These are phyloP conservation scores for Adelphocoris suturalis DNA, from an alignment of 2,888 invertebrate genomes.

Conservation along the genomic window DNA sequence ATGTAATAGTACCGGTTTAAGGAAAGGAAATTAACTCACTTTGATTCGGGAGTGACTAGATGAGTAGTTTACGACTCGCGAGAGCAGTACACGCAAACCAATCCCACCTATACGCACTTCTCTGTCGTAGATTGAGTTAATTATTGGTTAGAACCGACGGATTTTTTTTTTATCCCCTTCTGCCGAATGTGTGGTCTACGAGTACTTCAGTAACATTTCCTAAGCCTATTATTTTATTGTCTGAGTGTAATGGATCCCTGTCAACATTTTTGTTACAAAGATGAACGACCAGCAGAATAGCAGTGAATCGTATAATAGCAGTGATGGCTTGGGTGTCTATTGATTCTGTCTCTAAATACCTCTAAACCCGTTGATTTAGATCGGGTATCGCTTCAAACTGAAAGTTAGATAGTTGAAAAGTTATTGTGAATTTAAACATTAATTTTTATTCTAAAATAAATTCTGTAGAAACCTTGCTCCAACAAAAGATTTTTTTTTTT, in stretches of 20 bases:
- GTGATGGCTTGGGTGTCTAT: no score
- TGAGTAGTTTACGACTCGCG: not conserved
- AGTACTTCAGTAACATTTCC: constrained; percentile 1
- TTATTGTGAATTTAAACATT: no score
- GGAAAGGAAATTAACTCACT: not conserved
- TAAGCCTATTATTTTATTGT: constrained; percentile 8
- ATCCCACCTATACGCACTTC: constrained; percentile 6
- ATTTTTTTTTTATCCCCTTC: not conserved
- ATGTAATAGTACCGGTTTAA: not conserved
- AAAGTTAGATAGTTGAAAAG: no score
- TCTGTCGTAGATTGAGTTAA: not conserved
- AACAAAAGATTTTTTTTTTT: no score
- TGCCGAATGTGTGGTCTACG: not conserved
- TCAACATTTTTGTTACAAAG: no score
- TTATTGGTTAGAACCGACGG: not conserved
- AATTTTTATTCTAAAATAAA: no score
- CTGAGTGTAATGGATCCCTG: not conserved
- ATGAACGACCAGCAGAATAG: no score
- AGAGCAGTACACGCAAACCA: constrained; percentile 7
- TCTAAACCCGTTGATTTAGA: no score
- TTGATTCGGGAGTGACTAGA: not conserved
- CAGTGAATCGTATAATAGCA: no score
- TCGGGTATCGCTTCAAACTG: no score
- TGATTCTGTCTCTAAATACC: no score
- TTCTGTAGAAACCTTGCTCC: no score